phyloP scores from a whole-genome alignment of 2,888 invertebrate species.

The Drosophila infuscata region DNA sequence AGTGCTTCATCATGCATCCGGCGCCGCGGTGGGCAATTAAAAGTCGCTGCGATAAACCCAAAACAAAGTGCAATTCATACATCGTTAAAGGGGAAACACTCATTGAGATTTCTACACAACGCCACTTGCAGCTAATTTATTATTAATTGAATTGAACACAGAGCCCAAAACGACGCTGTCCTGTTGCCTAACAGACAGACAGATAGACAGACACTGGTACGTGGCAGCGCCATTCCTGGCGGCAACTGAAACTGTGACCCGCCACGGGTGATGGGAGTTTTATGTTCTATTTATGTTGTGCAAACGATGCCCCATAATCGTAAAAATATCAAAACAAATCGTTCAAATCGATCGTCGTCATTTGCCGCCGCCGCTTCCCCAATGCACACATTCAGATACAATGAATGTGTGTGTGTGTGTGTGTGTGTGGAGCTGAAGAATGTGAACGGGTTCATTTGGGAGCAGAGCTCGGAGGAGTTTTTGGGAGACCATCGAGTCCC shows the following conservation, averaged over 20 bases:
- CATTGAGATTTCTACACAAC: conserved; percentile 74
- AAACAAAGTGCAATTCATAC: conserved; percentile 46
- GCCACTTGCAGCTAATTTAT: conserved; percentile 71
- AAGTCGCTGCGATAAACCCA: conserved; percentile 46
- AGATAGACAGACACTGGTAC: conserved; percentile 1
- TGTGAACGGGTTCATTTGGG: conserved; percentile 60
- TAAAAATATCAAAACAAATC: conserved; percentile 86
- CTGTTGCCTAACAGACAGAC: not conserved
- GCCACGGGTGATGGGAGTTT: conserved; percentile 67
- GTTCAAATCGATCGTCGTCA: conserved; percentile 84
- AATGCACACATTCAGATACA: conserved; percentile 47
- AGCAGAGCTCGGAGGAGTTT: conserved; percentile 41
- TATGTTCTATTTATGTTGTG: conserved; percentile 85
- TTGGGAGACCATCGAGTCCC: conserved; percentile 16
- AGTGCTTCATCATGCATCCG: conserved; percentile 17
- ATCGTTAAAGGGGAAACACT: conserved; percentile 65
- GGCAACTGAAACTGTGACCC: conserved; percentile 18
- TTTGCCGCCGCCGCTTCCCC: conserved; percentile 34
- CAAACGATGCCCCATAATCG: conserved; percentile 85
- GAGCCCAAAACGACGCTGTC: conserved; percentile 11
- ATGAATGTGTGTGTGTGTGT: conserved; percentile 18
- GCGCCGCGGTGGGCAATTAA: conserved; percentile 62
- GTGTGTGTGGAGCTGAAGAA: conserved; percentile 19
- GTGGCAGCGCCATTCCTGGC: conserved; percentile 1
- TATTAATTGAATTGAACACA: conserved; percentile 75